Conservation (phyloP, 2,888 invertebrate genomes). For the Arrhopalites spinosus region DNA sequence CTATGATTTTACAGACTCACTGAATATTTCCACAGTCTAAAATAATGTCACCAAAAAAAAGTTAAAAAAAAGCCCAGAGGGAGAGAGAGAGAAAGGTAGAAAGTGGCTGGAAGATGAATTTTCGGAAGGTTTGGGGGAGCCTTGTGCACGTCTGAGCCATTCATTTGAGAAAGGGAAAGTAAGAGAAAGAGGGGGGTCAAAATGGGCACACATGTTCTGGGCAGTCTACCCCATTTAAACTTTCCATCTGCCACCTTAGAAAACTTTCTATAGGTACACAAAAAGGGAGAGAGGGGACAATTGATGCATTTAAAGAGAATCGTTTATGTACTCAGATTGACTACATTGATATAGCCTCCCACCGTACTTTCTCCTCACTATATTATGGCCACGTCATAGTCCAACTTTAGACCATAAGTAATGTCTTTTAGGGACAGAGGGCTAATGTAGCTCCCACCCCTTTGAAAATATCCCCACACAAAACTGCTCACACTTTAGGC, state of each 20-base stretch:
- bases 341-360: slow-evolving; percentile 1
- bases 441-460: not conserved
- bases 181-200: slow-evolving; percentile 10
- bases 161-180: slow-evolving; percentile 12
- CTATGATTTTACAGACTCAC: not conserved
- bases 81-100: slow-evolving; percentile 6
- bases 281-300: too few species aligned
- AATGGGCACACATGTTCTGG: slow-evolving; percentile 31
- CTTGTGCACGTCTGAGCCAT: slow-evolving; percentile 31
- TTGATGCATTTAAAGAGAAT: too few species aligned
- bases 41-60: not conserved
- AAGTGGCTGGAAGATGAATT: slow-evolving; percentile 24
- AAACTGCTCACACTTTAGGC: not conserved
- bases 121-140: slow-evolving; percentile 7
- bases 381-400: not conserved
- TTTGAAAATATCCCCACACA: not conserved
- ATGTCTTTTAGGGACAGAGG: slow-evolving; percentile 6
- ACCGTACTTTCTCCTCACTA: not conserved
- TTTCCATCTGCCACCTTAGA: not conserved
- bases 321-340: too few species aligned
- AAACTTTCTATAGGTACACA: too few species aligned
- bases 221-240: slow-evolving; percentile 14
- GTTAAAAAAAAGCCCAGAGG: not conserved
- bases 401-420: not conserved
- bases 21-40: not conserved